phyloP scores from a whole-genome alignment of 2,797 vertebrate genomes.

The Alfaro cultratus region DNA sequence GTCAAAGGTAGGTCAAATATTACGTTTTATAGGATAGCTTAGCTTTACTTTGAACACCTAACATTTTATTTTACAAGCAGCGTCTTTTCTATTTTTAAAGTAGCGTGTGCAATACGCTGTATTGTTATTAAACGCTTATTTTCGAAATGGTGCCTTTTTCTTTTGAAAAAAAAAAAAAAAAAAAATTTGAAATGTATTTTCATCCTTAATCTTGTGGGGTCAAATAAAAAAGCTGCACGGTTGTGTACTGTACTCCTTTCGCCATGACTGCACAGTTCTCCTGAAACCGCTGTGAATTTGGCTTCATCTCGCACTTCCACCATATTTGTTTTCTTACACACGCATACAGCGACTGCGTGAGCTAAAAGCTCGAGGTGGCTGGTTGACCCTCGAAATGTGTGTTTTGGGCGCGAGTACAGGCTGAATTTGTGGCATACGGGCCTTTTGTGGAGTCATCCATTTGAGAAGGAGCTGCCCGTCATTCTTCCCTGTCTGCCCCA shows the following conservation, averaged over 20 bases:
- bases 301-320: constrained; percentile 9
- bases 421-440: constrained; percentile 51
- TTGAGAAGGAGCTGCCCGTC: constrained; percentile 79
- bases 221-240: constrained; percentile 64
- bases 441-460: constrained; percentile 78
- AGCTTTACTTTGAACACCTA: neutral
- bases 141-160: neutral
- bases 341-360: constrained; percentile 3
- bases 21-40: constrained; percentile 20
- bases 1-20: constrained; percentile 90
- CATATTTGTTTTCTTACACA: neutral
- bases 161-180: too few relatives aligned
- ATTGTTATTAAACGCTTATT: neutral
- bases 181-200: neutral
- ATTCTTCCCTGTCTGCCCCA: constrained; percentile 65
- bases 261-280: constrained; percentile 52
- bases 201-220: constrained; percentile 46
- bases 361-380: constrained; percentile 22
- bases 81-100: neutral
- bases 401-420: constrained; percentile 43
- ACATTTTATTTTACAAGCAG: neutral
- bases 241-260: constrained; percentile 39
- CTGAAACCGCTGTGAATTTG: constrained; percentile 40
- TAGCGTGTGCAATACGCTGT: neutral
- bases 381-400: constrained; percentile 20